Conservation (phyloP, 2,888 invertebrate genomes). For the Melanotus villosus region DNA sequence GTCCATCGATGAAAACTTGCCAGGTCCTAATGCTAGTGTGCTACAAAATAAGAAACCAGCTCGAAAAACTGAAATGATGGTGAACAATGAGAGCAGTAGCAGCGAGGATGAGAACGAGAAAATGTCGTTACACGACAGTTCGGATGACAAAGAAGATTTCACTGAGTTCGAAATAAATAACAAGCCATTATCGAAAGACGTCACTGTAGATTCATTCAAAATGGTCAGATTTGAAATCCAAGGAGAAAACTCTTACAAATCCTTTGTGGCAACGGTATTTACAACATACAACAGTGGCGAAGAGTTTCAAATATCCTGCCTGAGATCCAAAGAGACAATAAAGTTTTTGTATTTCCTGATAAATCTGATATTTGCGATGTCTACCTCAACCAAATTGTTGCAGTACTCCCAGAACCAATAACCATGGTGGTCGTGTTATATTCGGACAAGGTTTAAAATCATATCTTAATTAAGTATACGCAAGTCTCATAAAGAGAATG, state of each 20-base stretch:
- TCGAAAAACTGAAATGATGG: background rate
- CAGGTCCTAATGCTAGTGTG: background rate
- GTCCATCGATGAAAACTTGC: constrained; percentile 2
- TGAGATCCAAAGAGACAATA: constrained; percentile 5
- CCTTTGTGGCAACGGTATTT: background rate
- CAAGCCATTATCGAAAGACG: background rate
- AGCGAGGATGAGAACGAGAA: background rate
- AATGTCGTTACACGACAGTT: constrained; percentile 5
- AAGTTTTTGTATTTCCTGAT: constrained; percentile 11
- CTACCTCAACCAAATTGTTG: background rate
- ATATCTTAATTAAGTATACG: no score
- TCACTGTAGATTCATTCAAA: background rate
- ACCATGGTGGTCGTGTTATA: background rate
- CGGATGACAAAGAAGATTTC: background rate
- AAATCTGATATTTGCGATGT: constrained; percentile 12
- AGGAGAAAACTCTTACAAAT: background rate
- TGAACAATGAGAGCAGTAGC: no score
- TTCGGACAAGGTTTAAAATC: constrained; percentile 3
- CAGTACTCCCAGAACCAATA: constrained; percentile 14
- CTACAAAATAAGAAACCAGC: background rate
- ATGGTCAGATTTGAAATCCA: background rate
- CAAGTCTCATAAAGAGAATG: no score
- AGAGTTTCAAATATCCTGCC: background rate
- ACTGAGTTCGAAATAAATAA: background rate
- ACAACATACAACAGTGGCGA: background rate